phyloP scores from a whole-genome alignment of 2,888 invertebrate genomes.

The Norana najaformis region DNA sequence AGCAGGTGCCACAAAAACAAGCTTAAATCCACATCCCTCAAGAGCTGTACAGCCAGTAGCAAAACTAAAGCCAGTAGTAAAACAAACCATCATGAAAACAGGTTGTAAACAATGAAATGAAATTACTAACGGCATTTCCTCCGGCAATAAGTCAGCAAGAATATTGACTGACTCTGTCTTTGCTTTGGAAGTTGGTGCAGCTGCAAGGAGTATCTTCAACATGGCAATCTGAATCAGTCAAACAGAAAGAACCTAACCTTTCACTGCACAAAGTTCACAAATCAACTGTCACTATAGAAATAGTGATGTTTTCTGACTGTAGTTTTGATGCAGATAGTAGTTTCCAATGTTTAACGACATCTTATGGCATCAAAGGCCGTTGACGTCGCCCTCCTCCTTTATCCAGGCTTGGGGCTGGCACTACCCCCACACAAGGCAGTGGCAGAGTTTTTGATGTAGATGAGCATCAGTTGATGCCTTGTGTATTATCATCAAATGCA shows the following conservation, averaged over 20 bases:
- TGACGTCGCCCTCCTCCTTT: too few relatives aligned
- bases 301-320: neutral
- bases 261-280: neutral
- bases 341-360: too few relatives aligned
- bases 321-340: neutral
- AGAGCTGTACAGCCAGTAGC: neutral
- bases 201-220: conserved; percentile 92
- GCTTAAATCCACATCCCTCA: neutral
- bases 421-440: too few relatives aligned
- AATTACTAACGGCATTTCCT: conserved; percentile 81
- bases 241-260: conserved; percentile 19
- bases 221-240: conserved; percentile 73
- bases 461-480: neutral
- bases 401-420: too few relatives aligned
- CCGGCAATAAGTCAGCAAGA: conserved; percentile 93
- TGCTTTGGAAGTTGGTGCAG: conserved; percentile 94
- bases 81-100: neutral
- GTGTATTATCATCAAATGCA: neutral
- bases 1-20: neutral
- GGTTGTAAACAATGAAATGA: neutral
- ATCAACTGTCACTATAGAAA: neutral
- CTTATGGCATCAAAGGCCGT: too few relatives aligned
- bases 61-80: neutral
- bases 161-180: conserved; percentile 98
- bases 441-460: too few relatives aligned